Evolutionary conservation across 2,797 vertebrate genomes (phyloP).

Genomic region (Macropodus opercularis): DNA sequence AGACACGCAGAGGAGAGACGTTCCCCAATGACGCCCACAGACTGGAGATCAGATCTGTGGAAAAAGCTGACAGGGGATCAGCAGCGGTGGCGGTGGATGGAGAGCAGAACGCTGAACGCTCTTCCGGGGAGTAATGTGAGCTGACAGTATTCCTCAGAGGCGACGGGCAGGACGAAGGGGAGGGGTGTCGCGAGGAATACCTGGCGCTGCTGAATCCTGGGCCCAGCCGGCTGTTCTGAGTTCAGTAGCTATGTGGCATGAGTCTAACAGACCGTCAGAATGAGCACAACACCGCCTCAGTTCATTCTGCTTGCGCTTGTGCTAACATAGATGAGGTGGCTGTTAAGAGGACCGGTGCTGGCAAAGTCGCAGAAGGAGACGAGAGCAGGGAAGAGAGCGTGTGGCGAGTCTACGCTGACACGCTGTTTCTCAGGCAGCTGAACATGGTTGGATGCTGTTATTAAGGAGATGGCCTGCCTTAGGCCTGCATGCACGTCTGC

Average conservation of each 20-base stretch:
- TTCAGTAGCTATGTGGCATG: constrained; percentile 57
- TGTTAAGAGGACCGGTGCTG: constrained; percentile 36
- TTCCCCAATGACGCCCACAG: constrained; percentile 51
- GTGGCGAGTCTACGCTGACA: constrained; percentile 11
- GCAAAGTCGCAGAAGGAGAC: constrained; percentile 29
- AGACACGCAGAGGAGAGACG: constrained; percentile 44
- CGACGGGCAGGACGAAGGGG: constrained; percentile 31
- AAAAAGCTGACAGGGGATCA: constrained; percentile 61
- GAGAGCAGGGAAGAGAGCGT: neutral
- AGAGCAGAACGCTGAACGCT: constrained; percentile 51
- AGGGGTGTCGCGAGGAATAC: constrained; percentile 43
- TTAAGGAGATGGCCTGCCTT: constrained; percentile 29
- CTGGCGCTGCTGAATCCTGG: constrained; percentile 54
- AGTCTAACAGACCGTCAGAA: constrained; percentile 58
- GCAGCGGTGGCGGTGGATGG: constrained; percentile 32
- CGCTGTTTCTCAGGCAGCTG: constrained; percentile 7
- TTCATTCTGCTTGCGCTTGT: constrained; percentile 39
- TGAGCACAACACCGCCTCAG: constrained; percentile 41
- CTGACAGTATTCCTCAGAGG: constrained; percentile 73
- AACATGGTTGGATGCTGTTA: constrained; percentile 25
- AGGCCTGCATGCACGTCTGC: constrained; percentile 33
- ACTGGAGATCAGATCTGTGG: constrained; percentile 69
- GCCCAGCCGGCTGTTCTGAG: constrained; percentile 37
- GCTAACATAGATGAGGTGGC: constrained; percentile 42
- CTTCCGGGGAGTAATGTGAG: constrained; percentile 70